Evolutionary conservation across 2,797 vertebrate species (phyloP), one percentile per base, ranked within the genome.

Genomic region (Rhinichthys osculus): DNA sequence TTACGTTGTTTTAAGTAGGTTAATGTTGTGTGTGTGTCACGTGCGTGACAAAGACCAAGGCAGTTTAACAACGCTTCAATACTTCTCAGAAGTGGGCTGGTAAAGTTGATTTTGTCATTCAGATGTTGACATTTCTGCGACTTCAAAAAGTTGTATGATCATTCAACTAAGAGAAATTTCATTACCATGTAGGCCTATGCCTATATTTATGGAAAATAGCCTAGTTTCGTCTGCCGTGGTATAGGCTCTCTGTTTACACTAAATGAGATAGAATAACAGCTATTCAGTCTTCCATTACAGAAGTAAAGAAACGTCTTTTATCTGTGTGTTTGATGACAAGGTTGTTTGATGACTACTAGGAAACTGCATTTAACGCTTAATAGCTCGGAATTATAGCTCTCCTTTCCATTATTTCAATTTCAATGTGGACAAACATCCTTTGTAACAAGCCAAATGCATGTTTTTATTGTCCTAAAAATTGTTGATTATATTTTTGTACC

Each of bases 281-380:
- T 72, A 59, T 40, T 76, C 42, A 64, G 21, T 59, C 9, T 27
- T 62, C 11, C 70, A 81, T 79, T 84, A 86, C 71, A 81, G 57
- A 23, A 72, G 76, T 42, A 30, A 62, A 79, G 72, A 62, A 71
- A 84, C 35, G 38, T 57, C 27, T 35, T 50, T 67, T 30, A 57
- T 85, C 73, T 64, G 16, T 69, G 16, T 72, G 8, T 72, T 84
- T 33, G 64, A 72, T 47, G 74, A 86, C 59, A 47, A 57, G 27
- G 67, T 62, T 74, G 77, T n/a, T n/a, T 70, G 19, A 71, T 76
- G 80, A 74, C 30, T 35, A 21, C 30, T 21, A 21, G 59, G 19
- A 33, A 70, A 40, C 69, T 69, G 76, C 38, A 70, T 80, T 71
- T 79, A 71, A 57, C 50, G 50, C 77, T 59, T 30, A 50, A 50